phyloP scores from a whole-genome alignment of 2,888 invertebrate genomes.

The Morpho deidamia region DNA sequence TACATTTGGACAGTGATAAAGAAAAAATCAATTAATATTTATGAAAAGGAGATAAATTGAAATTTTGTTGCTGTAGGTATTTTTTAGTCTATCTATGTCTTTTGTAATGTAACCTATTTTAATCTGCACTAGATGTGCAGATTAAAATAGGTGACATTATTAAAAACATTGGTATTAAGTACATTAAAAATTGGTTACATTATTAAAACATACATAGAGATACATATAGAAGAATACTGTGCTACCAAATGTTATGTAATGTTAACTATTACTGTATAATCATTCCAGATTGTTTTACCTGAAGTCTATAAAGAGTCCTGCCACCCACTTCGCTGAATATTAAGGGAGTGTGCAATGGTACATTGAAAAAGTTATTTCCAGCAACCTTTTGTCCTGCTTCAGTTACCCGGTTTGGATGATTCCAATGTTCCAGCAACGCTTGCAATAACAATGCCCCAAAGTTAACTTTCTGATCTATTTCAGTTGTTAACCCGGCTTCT shows the following conservation, averaged over 20 bases:
- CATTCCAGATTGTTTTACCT: conserved; percentile 37
- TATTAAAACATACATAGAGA: no score
- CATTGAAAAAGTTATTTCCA: conserved; percentile 89
- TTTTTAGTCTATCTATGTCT: no score
- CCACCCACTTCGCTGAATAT: conserved; percentile 98
- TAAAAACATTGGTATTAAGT: no score
- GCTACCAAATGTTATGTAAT: no score
- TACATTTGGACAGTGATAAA: not conserved
- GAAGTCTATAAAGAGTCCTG: conserved; percentile 91
- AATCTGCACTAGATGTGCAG: no score
- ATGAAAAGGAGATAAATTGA: not conserved
- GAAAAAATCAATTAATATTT: not conserved
- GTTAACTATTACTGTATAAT: no score
- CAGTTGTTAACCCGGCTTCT: conserved; percentile 92
- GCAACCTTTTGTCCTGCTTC: conserved; percentile 85
- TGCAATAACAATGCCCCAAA: conserved; percentile 96
- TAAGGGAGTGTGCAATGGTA: conserved; percentile 97
- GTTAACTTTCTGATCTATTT: conserved; percentile 93
- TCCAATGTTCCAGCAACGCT: conserved; percentile 97
- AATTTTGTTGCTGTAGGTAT: no score
- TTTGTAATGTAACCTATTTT: no score
- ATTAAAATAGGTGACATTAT: no score
- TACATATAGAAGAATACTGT: no score
- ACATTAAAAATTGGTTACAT: no score
- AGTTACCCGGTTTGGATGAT: conserved; percentile 81